Evolutionary conservation across 2,113 vertebrate species (phyloP).

Genomic region (Apteryx owenii): DNA sequence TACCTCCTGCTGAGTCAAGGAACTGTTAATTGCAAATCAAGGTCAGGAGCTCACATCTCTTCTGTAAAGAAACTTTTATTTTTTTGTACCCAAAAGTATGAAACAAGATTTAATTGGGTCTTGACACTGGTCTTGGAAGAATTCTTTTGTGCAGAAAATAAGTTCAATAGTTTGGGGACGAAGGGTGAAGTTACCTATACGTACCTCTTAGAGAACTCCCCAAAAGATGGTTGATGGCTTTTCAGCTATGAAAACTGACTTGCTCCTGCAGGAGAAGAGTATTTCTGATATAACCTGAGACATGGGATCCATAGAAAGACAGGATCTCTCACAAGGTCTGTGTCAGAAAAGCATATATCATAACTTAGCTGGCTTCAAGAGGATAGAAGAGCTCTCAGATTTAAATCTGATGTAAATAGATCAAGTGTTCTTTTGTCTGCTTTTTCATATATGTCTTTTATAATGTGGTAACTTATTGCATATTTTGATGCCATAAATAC

Average conservation of each 20-base stretch:
- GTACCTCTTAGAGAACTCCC: background rate
- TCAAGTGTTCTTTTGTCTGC: background rate
- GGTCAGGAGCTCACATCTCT: background rate
- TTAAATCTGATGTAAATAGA: background rate
- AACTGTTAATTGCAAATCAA: background rate
- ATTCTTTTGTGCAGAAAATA: background rate
- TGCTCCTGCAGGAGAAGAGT: background rate
- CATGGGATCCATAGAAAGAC: background rate
- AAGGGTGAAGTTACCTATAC: background rate
- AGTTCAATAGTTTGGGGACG: background rate
- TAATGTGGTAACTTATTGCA: rapidly evolving
- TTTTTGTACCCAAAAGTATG: background rate
- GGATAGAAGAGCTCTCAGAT: background rate
- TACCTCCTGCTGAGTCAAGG: background rate
- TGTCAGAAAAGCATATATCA: background rate
- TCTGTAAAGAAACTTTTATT: background rate
- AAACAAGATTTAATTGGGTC: background rate
- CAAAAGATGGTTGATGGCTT: background rate
- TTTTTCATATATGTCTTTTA: background rate
- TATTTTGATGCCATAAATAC: background rate
- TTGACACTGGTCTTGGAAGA: background rate
- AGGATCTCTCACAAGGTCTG: background rate
- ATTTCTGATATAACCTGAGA: background rate
- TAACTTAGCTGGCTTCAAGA: background rate
- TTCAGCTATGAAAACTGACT: background rate